These are phyloP conservation scores for Phortica magna DNA, from an alignment of 2,888 invertebrate genomes.

Conservation along the genomic window DNA sequence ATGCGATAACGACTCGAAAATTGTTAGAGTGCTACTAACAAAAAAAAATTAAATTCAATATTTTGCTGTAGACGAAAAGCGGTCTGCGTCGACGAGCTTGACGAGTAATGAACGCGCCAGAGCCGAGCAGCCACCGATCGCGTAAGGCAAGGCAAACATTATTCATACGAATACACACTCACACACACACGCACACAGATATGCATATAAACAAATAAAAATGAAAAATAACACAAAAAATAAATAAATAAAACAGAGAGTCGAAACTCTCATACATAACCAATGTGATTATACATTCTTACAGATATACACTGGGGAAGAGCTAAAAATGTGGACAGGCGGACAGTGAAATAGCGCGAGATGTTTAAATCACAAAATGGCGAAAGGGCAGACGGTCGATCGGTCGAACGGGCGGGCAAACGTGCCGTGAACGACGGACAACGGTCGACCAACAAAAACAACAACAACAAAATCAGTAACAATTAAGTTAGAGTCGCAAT, in stretches of 20 bases:
- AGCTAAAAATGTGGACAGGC: not conserved
- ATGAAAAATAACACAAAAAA: conserved; percentile 16
- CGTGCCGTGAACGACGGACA: not conserved
- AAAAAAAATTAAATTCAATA: conserved; percentile 76
- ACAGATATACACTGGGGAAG: not conserved
- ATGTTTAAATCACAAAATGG: not conserved
- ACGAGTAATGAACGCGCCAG: conserved; percentile 50
- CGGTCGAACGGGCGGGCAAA: not conserved
- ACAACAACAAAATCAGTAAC: not conserved
- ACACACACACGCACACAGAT: conserved; percentile 27
- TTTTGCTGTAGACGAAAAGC: conserved; percentile 72
- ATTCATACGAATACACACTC: conserved; percentile 16
- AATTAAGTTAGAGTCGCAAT: conserved; percentile 39
- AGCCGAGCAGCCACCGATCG: conserved; percentile 59
- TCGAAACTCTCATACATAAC: not conserved
- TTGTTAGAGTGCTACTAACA: conserved; percentile 77
- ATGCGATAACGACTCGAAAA: conserved; percentile 77
- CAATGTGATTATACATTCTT: not conserved
- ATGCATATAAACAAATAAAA: conserved; percentile 26
- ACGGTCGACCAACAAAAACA: conserved; percentile 11
- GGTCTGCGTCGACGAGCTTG: conserved; percentile 49
- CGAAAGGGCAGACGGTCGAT: not conserved
- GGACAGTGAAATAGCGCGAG: not conserved
- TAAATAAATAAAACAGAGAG: conserved; percentile 27
- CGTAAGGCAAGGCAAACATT: conserved; percentile 48